Percentiles rank a stretch among this genome's conserved stretches.
phyloP scores from a whole-genome alignment of 2,113 vertebrate genomes.

The Mormyrus lacerda region DNA sequence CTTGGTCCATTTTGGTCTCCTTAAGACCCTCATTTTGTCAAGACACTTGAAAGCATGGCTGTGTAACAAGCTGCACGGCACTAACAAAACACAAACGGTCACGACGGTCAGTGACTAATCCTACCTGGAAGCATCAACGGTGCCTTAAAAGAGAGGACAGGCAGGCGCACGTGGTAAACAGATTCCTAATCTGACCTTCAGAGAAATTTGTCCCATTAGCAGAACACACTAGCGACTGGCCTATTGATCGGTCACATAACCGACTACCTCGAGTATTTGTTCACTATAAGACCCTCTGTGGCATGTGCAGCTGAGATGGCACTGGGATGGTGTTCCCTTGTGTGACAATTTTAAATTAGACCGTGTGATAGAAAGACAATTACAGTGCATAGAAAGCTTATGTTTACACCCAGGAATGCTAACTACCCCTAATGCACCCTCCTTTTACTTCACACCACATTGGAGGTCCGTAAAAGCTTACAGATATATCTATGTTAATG shows the following conservation, averaged over 20 bases:
- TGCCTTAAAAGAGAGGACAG: not conserved
- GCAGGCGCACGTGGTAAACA: not conserved
- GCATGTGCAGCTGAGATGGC: not conserved
- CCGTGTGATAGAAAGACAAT: not conserved
- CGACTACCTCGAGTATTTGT: not conserved
- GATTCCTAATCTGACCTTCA: not conserved
- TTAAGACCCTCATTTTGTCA: not conserved
- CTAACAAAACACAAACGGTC: not conserved
- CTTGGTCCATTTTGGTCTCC: not conserved
- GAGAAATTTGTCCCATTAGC: slow-evolving; percentile 3
- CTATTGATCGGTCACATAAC: not conserved
- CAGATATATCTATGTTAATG: not conserved
- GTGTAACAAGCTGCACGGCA: not conserved
- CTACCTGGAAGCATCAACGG: not conserved
- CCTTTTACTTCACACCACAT: not conserved
- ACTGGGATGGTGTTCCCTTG: not conserved
- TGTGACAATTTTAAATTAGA: not conserved
- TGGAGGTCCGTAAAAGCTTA: not conserved
- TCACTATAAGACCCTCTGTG: not conserved
- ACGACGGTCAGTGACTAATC: not conserved
- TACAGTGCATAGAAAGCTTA: not conserved
- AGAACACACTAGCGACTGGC: not conserved
- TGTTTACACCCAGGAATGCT: not conserved
- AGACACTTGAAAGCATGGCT: not conserved
- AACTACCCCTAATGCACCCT: not conserved